Base-by-base conservation (phyloP, 2,888 invertebrate species). In the Hyposoter didymator region DNA sequence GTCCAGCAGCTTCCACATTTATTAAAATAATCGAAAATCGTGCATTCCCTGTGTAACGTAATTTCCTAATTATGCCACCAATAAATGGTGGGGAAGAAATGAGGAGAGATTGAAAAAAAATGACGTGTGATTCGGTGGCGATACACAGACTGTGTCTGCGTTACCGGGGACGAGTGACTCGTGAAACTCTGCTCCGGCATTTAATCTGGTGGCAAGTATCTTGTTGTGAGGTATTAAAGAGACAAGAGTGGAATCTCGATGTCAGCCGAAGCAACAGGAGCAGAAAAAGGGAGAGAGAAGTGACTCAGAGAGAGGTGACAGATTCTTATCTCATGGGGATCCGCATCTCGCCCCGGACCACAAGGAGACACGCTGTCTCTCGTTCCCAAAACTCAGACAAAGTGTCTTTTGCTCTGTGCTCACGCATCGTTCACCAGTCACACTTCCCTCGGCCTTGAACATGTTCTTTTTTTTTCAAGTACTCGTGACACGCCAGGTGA, bases 141-240 rank as follows among this genome's bases (percentile, higher is more conserved):
- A 69, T 10, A 0, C 66, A 17, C 49, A 14, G 35, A 55, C 55
- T 55, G 74, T 59, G 59, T 35, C 12, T n/a, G 22, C 22, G 47
- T 22, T 45, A 86, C 82, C 45, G n/a, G 66, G 43, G 47, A 73
- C 86, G 70, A 88, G 89, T 90, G 90, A 91, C 90, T 90, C 89
- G 89, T 85, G 87, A 88, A 90, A 89, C 88, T 87, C 74, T 81
- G 73, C 88, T 84, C 84, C 14, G 91, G 90, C 88, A 92, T 92
- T 91, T 93, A 92, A 93, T 93, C 93, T 90, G 89, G 88, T 88
- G 88, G 88, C 87, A 89, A 87, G 90, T 91, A 92, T 93, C 92
- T 92, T 91, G 92, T 92, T 90, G 89, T 87, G 87, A 84, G 90
- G 90, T 89, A 90, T 91, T 91, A 90, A 81, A 66, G 81, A 74